Evolutionary conservation across 2,797 vertebrate genomes (phyloP), one percentile per base, ranked within the genome.

Genomic region (Tapirus indicus): DNA sequence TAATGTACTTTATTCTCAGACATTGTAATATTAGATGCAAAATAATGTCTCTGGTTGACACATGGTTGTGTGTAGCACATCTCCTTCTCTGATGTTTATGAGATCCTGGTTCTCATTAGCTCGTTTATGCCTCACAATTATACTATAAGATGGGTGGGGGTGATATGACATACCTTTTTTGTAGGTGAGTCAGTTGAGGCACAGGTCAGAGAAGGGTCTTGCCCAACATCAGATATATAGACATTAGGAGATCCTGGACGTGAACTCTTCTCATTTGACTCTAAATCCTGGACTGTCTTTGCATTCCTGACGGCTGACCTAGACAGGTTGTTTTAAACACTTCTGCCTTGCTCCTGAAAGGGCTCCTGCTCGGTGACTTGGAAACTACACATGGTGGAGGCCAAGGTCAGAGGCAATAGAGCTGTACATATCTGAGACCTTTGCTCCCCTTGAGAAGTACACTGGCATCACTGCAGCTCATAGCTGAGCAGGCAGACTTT

Each of bases 1-100:
- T 68, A 52, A 66, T 38, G n/a, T 56, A 27, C 12, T 88, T 92
- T 89, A 80, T 87, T 97, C 23, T 92, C 10, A 80, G 69, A 13
- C 5, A 56, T n/a, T 62, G 20, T 56, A 41, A 62, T 62, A 77
- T 5, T 58, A 92, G 21, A 14, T 93, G 12, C 7, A 79, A 62
- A 83, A 52, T 84, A 32, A 32, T 27, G 16, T 74, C 49, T 79
- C 20, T 79, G 27, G 11, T 12, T 77, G 35, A 64, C 32, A 47
- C 7, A 7, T 6, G 0, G 20, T 16, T n/a, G 11, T 38, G 20
- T 32, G 13, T 29, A 60, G 23, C 18, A 54, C 6, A 41, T 2
- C 0, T 52, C 41, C 49, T 80, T 88, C 56, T 86, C 52, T 71
- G 11, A 38, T 72, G 17, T 95, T 91, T 41, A 27, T 16, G 83